Percentiles rank a stretch among this genome's conserved stretches.
These are phyloP conservation scores for Dasyurus viverrinus DNA, from an alignment of 2,113 vertebrate genomes.

Conservation along the genomic window DNA sequence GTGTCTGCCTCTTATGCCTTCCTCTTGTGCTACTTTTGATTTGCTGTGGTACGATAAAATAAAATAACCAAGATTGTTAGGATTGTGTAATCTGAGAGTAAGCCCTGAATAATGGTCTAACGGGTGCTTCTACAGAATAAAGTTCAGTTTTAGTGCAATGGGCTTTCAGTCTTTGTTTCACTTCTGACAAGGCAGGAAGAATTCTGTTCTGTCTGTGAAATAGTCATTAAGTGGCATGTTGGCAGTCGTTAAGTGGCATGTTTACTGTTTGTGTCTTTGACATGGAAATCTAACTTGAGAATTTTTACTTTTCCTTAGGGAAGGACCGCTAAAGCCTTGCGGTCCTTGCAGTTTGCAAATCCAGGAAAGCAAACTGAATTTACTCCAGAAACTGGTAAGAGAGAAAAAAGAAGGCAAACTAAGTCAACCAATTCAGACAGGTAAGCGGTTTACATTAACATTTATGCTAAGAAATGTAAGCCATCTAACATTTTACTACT, in stretches of 20 bases:
- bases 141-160: constrained; percentile 15
- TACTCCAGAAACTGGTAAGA: constrained; percentile 87
- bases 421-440: constrained; percentile 85
- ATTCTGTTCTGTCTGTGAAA: neutral
- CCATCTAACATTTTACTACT: neutral
- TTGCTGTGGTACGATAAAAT: constrained; percentile 4
- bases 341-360: constrained; percentile 89
- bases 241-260: neutral
- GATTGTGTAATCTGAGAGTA: neutral
- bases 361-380: constrained; percentile 89
- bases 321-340: constrained; percentile 88
- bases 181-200: neutral
- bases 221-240: neutral
- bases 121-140: neutral
- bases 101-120: neutral
- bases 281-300: constrained; percentile 53
- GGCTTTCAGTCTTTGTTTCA: neutral
- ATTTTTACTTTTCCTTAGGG: constrained; percentile 82
- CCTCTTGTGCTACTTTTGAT: neutral
- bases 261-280: constrained; percentile 11
- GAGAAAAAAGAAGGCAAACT: constrained; percentile 87
- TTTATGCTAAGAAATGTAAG: neutral
- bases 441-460: constrained; percentile 66
- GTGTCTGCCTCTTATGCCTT: neutral
- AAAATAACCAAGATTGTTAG: constrained; percentile 3